Evolutionary conservation across 2,888 invertebrate species (phyloP), one percentile per base, ranked within the genome.

Genomic region (Bimastos eiseni): DNA sequence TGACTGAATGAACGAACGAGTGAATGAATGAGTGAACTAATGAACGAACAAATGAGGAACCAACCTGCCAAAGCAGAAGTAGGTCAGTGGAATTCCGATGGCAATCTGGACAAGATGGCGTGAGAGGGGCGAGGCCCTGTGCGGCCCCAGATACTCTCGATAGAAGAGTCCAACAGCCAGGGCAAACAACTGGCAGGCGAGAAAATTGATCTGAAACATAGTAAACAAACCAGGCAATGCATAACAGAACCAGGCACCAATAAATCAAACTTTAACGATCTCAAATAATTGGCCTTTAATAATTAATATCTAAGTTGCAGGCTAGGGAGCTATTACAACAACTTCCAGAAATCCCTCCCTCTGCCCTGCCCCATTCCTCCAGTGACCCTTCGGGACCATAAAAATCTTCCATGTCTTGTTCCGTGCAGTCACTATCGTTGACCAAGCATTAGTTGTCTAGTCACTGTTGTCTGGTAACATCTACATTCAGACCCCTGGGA

Each of bases 1-100:
- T 24, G 49, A 49, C 0, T 49, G 49, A 17, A 17, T 24, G 49
- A 49, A 49, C 15, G 49, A 49, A 49, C 21, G 49, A 49, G 24
- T 3, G 49, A 49, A 21, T 24, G 49, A 19, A 49, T 24, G 49
- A 49, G 4, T 49, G 49, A 49, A 49, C 15, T 4, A 21, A 19
- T 13, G 41, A 41, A 41, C 13, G 41, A 41, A 13, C 17, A 24
- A 49, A 24, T 49, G 24, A 49, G 24, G 6, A 6, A 88, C 92
- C 88, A 83, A 93, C 93, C 91, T 90, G 86, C 93, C 93, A 90
- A 92, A 93, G 90, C 93, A 93, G 91, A 92, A 93, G 89, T 90
- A 91, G 24, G 89, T 90, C 30, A 92, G 89, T 15, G 90, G 38
- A n/a, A 92, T 41, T 1, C 93, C 93, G 33, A 92, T 89, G 36